Evolutionary conservation across 2,797 vertebrate species (phyloP).

Genomic region (Potorous gilbertii): DNA sequence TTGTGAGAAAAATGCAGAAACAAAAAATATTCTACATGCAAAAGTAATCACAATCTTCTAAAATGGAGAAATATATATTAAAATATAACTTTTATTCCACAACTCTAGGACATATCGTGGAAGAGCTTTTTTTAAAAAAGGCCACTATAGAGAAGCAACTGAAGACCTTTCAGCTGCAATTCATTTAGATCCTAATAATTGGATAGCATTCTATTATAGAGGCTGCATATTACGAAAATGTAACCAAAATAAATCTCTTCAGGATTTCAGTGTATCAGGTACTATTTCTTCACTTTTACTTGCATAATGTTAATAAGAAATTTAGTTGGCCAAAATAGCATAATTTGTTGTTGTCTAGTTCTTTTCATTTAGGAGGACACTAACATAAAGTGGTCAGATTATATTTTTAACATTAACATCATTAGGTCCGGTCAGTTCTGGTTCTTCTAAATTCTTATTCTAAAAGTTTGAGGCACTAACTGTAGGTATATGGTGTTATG

Average conservation of each 20-base stretch:
- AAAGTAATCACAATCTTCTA: slow-evolving; percentile 25
- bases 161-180: slow-evolving; percentile 84
- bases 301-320: neutral
- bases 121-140: slow-evolving; percentile 83
- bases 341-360: neutral
- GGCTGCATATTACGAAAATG: slow-evolving; percentile 84
- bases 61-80: slow-evolving; percentile 31
- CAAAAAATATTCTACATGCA: slow-evolving; percentile 29
- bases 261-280: slow-evolving; percentile 89
- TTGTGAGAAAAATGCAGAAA: slow-evolving; percentile 35
- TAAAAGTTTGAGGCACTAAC: neutral
- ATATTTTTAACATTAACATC: neutral
- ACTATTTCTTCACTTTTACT: slow-evolving; percentile 57
- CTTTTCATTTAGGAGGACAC: neutral
- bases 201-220: slow-evolving; percentile 86
- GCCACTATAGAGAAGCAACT: slow-evolving; percentile 79
- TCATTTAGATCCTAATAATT: slow-evolving; percentile 85
- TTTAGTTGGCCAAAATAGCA: neutral
- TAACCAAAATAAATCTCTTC: slow-evolving; percentile 82
- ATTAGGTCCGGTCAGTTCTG: neutral
- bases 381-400: neutral
- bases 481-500: neutral
- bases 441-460: neutral
- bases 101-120: slow-evolving; percentile 84
- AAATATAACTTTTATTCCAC: slow-evolving; percentile 54